Evolutionary conservation across 2,797 vertebrate species (phyloP).

Genomic region (Catamblyrhynchus diadema): DNA sequence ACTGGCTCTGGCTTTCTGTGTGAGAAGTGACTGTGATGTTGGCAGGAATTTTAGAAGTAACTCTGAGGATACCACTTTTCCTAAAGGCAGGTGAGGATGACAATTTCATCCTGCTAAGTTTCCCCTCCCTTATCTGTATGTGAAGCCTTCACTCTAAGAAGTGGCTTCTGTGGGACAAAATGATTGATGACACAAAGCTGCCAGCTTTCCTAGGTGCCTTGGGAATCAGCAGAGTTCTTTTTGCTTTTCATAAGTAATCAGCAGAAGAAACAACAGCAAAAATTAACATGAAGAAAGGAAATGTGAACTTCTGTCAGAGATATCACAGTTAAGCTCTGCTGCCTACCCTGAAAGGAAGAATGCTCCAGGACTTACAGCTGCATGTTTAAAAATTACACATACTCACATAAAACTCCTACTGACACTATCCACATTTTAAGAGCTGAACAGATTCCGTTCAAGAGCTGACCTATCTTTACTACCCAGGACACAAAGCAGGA

Average conservation of each 20-base stretch:
- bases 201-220: not conserved
- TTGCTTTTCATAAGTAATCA: not conserved
- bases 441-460: not conserved
- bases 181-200: not conserved
- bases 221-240: not conserved
- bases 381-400: not conserved
- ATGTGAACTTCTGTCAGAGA: not conserved
- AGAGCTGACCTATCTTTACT: not conserved
- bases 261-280: not conserved
- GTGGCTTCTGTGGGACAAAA: not conserved
- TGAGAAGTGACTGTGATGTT: not conserved
- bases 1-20: not conserved
- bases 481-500: not conserved
- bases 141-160: not conserved
- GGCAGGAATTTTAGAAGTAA: not conserved
- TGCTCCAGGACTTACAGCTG: not conserved
- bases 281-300: not conserved
- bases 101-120: not conserved
- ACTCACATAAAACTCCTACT: not conserved
- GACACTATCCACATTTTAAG: not conserved
- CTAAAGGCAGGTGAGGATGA: not conserved
- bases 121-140: not conserved
- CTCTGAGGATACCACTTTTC: not conserved
- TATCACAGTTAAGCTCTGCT: not conserved
- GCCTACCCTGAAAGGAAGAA: not conserved